Conservation (phyloP, 1,140 invertebrate genomes). For the Glomeris maerens region DNA sequence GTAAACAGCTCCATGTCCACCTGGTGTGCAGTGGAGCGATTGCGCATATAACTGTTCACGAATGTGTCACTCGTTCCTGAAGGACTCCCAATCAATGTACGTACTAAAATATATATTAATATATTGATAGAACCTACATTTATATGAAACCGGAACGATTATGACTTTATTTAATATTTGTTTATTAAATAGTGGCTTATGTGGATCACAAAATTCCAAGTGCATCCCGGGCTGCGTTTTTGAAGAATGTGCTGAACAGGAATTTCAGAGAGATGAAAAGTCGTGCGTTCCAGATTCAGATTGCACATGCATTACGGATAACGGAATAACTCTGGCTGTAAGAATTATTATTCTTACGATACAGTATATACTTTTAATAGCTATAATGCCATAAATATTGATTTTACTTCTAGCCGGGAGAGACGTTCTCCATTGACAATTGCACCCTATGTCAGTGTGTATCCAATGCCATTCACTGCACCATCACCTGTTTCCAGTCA, state of each 20-base stretch:
- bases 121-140: too few species aligned
- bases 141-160: too few species aligned
- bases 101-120: too few species aligned
- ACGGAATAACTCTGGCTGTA: slow-evolving; percentile 47
- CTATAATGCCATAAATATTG: slow-evolving; percentile 14
- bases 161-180: too few species aligned
- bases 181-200: too few species aligned
- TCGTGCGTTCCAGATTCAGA: slow-evolving; percentile 45
- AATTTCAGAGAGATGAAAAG: slow-evolving; percentile 46
- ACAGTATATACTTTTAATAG: slow-evolving; percentile 10
- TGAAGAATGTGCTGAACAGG: slow-evolving; percentile 26
- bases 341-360: slow-evolving; percentile 6
- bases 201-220: slow-evolving; percentile 16
- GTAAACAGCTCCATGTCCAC: slow-evolving; percentile 15
- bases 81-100: too few species aligned
- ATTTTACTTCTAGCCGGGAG: slow-evolving; percentile 38
- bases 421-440: slow-evolving; percentile 36
- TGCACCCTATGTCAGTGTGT: slow-evolving; percentile 60
- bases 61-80: slow-evolving; percentile 12
- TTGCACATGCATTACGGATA: slow-evolving; percentile 17
- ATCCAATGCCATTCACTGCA: slow-evolving; percentile 53
- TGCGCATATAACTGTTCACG: slow-evolving; percentile 16
- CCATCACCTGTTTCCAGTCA: too few species aligned
- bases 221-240: slow-evolving; percentile 37
- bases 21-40: slow-evolving; percentile 11